A percentile compares a stretch with the other conserved stretches of the same genome.
Conservation (phyloP, 2,888 invertebrate species). For the Eupithecia exiguata region DNA sequence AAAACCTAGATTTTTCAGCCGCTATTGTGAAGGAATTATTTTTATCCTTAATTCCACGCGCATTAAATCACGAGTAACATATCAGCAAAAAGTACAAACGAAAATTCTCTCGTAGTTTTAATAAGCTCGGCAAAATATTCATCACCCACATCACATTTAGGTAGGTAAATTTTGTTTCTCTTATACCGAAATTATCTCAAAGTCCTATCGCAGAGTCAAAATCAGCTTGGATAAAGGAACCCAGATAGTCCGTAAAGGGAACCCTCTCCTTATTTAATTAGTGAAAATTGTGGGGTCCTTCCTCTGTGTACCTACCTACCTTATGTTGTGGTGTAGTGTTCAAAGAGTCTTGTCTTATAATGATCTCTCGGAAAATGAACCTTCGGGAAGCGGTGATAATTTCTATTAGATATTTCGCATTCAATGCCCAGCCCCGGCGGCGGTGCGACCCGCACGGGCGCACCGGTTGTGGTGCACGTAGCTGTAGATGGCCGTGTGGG, state of each 20-base stretch:
- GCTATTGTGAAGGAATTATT: no score
- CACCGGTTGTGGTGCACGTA: no score
- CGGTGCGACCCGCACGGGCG: no score
- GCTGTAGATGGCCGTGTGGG: no score
- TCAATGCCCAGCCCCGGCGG: no score
- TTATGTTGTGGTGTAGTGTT: conserved; percentile 1
- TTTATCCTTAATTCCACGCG: neutral
- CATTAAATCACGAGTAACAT: neutral
- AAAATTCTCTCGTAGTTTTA: neutral
- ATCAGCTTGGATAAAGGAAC: neutral
- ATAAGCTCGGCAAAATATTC: neutral
- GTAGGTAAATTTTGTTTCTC: neutral
- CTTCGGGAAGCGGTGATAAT: neutral
- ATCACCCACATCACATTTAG: neutral
- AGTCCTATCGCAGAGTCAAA: neutral
- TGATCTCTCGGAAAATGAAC: neutral
- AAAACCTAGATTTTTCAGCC: no score
- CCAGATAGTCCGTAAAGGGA: conserved; percentile 12
- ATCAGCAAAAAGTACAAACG: neutral
- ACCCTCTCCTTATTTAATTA: conserved; percentile 34
- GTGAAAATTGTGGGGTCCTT: conserved; percentile 25
- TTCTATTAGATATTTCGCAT: no score
- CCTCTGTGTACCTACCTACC: neutral
- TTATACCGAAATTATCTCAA: neutral
- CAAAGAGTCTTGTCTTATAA: conserved; percentile 6